Evolutionary conservation across 2,888 invertebrate genomes (phyloP), one percentile per base, ranked within the genome.

Genomic region (Thymelicus acteon): DNA sequence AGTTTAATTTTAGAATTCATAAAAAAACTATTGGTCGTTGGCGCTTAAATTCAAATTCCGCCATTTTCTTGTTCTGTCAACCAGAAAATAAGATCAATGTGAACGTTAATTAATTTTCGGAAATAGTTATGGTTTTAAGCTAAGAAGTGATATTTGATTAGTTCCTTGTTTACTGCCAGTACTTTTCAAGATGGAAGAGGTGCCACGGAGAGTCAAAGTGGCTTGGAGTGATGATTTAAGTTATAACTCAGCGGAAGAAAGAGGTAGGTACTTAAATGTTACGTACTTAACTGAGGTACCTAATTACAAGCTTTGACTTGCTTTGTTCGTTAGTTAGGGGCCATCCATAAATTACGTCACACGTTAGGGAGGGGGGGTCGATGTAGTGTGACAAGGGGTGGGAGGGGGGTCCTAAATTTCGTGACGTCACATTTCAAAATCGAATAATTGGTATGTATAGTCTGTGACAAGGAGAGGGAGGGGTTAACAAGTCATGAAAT

Each of bases 211-310:
- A 65, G 73, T 76, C 2, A 94, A 92, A 82, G 85, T 92, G 2
- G 82, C 91, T 0, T 94, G 94, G 94, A 94, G 94, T 66, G 94
- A 94, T 72, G 94, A 94, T 74, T 79, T 94, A 48, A 94, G 94
- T 75, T 90, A 93, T 79, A 90, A 94, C 75, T 93, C 93, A 0
- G 94, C 91, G 69, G 94, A 90, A 77, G 94, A 94, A 65, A 87
- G 91, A 85, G 94, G 94, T 94, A 79, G 73, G 58, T 72, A 37
- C 19, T 12, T 24, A 12, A 37, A 6, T 57, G 24, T 57, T 31
- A 10, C 12, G 12, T 31, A 12, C 6, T 57, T 10, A 31, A n/a
- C n/a, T n/a, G n/a, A n/a, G n/a, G n/a, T n/a, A n/a, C 0, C 0
- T 15, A 2, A 31, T 31, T 31, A 31, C 31, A 31, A 31, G 31